phyloP scores from a whole-genome alignment of 2,113 vertebrate genomes.

The Platysternon megacephalum region DNA sequence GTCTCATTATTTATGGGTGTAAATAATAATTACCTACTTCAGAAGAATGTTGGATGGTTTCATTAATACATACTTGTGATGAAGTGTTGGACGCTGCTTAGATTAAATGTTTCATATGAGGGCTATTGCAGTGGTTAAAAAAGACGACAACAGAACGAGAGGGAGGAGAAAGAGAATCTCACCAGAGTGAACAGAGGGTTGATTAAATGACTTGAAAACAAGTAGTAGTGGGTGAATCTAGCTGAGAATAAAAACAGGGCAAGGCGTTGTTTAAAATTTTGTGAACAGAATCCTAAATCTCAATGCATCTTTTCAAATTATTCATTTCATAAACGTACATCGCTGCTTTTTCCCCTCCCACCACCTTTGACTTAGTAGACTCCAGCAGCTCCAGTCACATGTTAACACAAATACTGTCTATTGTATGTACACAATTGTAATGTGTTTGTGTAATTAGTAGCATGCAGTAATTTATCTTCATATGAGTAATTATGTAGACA shows the following conservation, averaged over 20 bases:
- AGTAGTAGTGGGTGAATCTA: not conserved
- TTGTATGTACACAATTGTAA: not conserved
- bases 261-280: not conserved
- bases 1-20: too few relatives aligned
- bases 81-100: not conserved
- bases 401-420: not conserved
- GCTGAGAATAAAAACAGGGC: not conserved
- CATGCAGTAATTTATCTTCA: not conserved
- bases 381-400: not conserved
- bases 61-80: not conserved
- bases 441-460: not conserved
- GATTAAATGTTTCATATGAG: not conserved
- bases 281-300: constrained; percentile 16
- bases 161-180: not conserved
- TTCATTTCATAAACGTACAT: not conserved
- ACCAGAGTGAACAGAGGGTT: not conserved
- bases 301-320: not conserved
- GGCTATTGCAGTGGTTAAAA: not conserved
- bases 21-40: not conserved
- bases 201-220: not conserved
- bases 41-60: not conserved
- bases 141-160: not conserved
- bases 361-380: not conserved
- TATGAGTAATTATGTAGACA: not conserved
- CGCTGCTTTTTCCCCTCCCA: constrained; percentile 9